Percentiles rank a stretch among this genome's conserved stretches.
Evolutionary conservation across 1,140 invertebrate genomes (phyloP).

Genomic region (Cydia fagiglandana): DNA sequence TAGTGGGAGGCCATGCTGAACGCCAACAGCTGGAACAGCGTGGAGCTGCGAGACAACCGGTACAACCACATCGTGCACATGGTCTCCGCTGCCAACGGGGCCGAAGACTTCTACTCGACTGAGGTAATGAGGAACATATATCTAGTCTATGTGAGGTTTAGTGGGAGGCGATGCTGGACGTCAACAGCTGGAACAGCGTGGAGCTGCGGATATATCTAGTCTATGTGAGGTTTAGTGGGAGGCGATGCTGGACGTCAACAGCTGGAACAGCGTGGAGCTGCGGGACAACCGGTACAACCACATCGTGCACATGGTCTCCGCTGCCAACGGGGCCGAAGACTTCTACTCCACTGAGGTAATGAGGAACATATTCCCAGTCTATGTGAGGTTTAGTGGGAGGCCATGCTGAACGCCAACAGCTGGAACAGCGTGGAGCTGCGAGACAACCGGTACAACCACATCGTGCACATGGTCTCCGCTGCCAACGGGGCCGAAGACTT

Average conservation of each 20-base stretch:
- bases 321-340: constrained; percentile 97
- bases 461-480: constrained; percentile 96
- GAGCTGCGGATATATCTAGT: no score
- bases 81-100: constrained; percentile 98
- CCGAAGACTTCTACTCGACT: constrained; percentile 97
- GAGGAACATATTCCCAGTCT: constrained; percentile 40
- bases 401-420: no score
- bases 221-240: no score
- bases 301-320: constrained; percentile 96
- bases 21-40: constrained; percentile 94
- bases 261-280: constrained; percentile 96
- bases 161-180: constrained; percentile 94
- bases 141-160: constrained; percentile 53
- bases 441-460: constrained; percentile 98
- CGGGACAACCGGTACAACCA: constrained; percentile 98
- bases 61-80: constrained; percentile 98
- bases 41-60: constrained; percentile 96
- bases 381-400: no score
- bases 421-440: no score
- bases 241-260: constrained; percentile 90
- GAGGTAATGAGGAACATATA: constrained; percentile 81
- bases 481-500: constrained; percentile 98
- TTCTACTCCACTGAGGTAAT: constrained; percentile 95
- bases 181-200: constrained; percentile 95
- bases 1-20: constrained; percentile 96